Evolutionary conservation across 2,888 invertebrate species (phyloP).

Genomic region (Cerceris ruficornis): DNA sequence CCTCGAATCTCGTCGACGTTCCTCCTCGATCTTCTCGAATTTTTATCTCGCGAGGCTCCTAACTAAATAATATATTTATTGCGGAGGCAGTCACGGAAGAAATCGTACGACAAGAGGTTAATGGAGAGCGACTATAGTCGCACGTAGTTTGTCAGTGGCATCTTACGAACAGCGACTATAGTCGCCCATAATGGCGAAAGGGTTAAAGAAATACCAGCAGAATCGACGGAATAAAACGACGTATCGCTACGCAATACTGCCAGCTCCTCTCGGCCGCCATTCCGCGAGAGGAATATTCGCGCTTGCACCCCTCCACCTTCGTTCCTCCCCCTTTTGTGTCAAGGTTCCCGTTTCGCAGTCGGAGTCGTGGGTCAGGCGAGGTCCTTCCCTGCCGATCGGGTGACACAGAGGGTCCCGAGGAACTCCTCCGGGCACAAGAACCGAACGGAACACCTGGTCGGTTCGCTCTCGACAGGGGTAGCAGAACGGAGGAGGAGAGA

Average conservation of each 20-base stretch:
- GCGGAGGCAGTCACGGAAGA: too few species aligned
- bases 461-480: constrained; percentile 62
- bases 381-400: constrained; percentile 75
- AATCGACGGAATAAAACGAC: constrained; percentile 18
- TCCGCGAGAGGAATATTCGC: constrained; percentile 44
- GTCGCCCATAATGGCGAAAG: too few species aligned
- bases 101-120: too few species aligned
- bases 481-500: constrained; percentile 31
- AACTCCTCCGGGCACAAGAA: constrained; percentile 71
- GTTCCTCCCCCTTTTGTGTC: constrained; percentile 51
- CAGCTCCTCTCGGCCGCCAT: constrained; percentile 39
- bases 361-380: constrained; percentile 64
- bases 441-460: constrained; percentile 77
- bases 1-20: neutral
- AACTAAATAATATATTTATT: too few species aligned
- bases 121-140: too few species aligned
- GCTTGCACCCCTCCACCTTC: constrained; percentile 39
- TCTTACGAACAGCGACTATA: too few species aligned
- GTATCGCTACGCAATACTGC: constrained; percentile 4
- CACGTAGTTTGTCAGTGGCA: too few species aligned
- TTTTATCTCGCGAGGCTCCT: too few species aligned
- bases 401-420: constrained; percentile 72
- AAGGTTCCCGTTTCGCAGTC: constrained; percentile 57
- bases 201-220: neutral
- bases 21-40: neutral